Evolutionary conservation across 2,113 vertebrate species (phyloP), one percentile per base, ranked within the genome.

Genomic region (Abramis brama): DNA sequence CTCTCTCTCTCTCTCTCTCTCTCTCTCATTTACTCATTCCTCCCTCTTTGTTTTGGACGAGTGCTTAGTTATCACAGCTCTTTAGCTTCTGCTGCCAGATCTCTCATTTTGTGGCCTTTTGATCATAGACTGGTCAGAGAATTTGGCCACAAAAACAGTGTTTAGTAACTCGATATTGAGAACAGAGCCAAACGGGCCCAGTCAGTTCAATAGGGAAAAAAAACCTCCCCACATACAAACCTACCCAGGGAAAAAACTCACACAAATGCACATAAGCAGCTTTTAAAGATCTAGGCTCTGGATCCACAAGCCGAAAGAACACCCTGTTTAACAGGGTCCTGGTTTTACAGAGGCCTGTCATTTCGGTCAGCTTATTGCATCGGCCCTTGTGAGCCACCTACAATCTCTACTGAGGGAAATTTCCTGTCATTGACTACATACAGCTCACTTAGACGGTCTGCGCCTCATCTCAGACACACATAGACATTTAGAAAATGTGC

Each of bases 281-380:
- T 84, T 86, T 62, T 57, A 6, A 50, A 80, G 68, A 52, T 85
- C 23, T 55, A 84, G 83, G 57, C 19, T 80, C 77, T 23, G 36
- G 60, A 59, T 60, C 83, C 47, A 8, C 86, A 83, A 75, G 86
- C 88, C 47, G 64, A 76, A 79, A 85, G 79, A 88, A 88, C 82
- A 87, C 83, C 73, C 79, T 81, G 76, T 89, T 87, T 85, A 71
- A 55, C 76, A 59, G 68, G 47, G 83, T 57, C 47, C 33, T 86
- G 89, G 88, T 91, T 93, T 93, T 89, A 88, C 66, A 13, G 64
- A 84, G 87, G 74, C 71, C 79, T 91, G 82, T 91, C 77, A 91
- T 93, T 93, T 89, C 66, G 90, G 88, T 89, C 87, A 88, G 71
- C 68, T 74, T 80, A 1, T 73, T 86, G 80, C 82, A 50, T 45